Evolutionary conservation across 1,140 invertebrate species (phyloP), one percentile per base, ranked within the genome.

Genomic region (Drosophila obscura): DNA sequence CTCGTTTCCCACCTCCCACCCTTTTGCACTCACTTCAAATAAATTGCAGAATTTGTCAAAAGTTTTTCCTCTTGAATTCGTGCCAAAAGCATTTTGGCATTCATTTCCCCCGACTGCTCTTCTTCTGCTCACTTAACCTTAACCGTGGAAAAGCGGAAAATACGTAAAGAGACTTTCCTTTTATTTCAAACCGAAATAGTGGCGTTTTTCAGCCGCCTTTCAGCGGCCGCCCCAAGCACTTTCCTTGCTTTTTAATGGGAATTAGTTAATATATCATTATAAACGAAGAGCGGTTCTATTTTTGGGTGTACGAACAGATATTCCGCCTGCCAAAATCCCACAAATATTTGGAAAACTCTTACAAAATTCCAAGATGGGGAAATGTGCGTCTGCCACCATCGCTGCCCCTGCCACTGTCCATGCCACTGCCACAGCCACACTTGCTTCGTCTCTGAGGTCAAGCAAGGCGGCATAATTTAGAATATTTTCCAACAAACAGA

Each of bases 31-130:
- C 60, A 67, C 43, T 49, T 67, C 55, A 61, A 73, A 81, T 73
- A 83, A 79, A 79, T 83, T 77, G 60, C 67, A 46, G 72, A 80
- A 84, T 85, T 84, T 85, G 73, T 85, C 80, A 84, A 80, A 77
- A 65, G 15, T 11, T 58, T 50, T 55, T 52, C 68, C 60, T 58
- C 46, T 77, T 73, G 64, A 62, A 22, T 24, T 39, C 8, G n/a
- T 75, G 72, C 72, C 72, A 76, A 76, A 75, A 75, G 31, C 35
- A 59, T 59, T 74, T 65, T 58, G 62, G 51, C 59, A 46, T 72
- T 46, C 31, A 19, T 46, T 19, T 56, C 4, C n/a, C 56, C 5
- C 11, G 2, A 9, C 31, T 9, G 2, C 28, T 31, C 31, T 45
- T 50, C 48, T 41, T 44, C 72, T 62, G 59, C 57, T 72, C 58